Percentiles rank a stretch among this genome's conserved stretches.
Conservation (phyloP, 2,888 invertebrate species). For the Hirudinaria manillensis region DNA sequence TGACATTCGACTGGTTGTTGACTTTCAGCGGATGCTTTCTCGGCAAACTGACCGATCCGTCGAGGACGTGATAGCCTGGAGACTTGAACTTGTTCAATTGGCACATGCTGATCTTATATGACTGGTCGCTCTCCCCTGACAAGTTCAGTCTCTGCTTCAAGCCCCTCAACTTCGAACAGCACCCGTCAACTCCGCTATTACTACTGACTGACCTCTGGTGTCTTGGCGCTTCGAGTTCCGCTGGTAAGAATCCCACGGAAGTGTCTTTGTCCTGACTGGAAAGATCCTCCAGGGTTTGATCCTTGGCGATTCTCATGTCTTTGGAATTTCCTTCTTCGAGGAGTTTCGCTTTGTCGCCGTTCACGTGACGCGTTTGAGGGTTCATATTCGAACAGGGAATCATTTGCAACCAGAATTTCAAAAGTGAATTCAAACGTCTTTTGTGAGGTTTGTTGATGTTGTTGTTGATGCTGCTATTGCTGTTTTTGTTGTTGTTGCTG, state of each 20-base stretch:
- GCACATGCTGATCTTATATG: background rate
- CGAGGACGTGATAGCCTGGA: constrained; percentile 14
- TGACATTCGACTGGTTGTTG: background rate
- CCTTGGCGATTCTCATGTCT: background rate
- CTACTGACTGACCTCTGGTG: constrained; percentile 17
- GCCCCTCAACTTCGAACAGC: constrained; percentile 13
- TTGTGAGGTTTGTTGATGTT: no score
- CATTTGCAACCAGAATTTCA: background rate
- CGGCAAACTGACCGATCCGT: constrained; percentile 21
- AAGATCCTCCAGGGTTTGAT: constrained; percentile 1
- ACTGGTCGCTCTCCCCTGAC: background rate
- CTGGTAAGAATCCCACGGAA: background rate
- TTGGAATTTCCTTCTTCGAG: background rate
- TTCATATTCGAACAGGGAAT: constrained; percentile 2
- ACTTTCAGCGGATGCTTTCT: background rate
- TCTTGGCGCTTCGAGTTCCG: constrained; percentile 10
- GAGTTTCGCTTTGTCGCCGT: constrained; percentile 8
- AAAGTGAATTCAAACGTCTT: no score
- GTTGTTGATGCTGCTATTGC: no score
- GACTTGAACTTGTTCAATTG: constrained; percentile 13
- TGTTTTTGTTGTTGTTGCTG: no score
- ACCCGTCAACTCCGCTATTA: background rate
- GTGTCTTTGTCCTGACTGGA: background rate
- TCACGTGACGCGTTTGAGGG: background rate
- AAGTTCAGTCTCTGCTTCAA: constrained; percentile 14